Percentiles rank a stretch among this genome's conserved stretches.
These are phyloP conservation scores for Holcopasites calliopsidis DNA, from an alignment of 1,140 invertebrate species.

Conservation along the genomic window DNA sequence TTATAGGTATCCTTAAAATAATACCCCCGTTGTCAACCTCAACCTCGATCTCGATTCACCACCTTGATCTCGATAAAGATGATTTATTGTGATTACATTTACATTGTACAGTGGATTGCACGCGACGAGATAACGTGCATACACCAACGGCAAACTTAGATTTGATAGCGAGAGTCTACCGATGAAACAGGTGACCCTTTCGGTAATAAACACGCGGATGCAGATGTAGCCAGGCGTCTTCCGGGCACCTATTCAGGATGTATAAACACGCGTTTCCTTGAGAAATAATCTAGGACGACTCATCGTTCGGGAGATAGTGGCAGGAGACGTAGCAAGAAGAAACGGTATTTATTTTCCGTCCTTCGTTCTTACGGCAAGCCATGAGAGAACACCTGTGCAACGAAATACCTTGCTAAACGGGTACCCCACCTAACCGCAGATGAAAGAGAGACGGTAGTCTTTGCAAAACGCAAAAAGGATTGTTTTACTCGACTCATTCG, in stretches of 20 bases:
- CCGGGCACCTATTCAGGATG: conserved; percentile 43
- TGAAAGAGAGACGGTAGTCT: conserved; percentile 54
- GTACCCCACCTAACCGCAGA: conserved; percentile 45
- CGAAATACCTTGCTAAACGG: conserved; percentile 55
- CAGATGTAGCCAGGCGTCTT: conserved; percentile 48
- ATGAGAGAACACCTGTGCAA: conserved; percentile 53
- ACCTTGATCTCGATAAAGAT: conserved; percentile 57
- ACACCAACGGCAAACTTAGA: conserved; percentile 36
- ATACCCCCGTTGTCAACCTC: not conserved
- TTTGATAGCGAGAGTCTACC: conserved; percentile 53
- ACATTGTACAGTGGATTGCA: conserved; percentile 26
- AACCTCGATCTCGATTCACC: conserved; percentile 44
- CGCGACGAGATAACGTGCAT: conserved; percentile 48
- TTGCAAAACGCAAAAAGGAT: conserved; percentile 61
- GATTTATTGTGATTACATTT: conserved; percentile 48
- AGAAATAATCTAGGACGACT: conserved; percentile 50
- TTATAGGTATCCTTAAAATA: not conserved
- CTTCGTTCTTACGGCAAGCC: conserved; percentile 21
- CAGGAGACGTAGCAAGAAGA: not conserved
- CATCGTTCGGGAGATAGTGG: conserved; percentile 3
- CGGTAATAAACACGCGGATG: conserved; percentile 41
- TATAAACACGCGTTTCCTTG: conserved; percentile 50
- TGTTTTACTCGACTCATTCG: conserved; percentile 67
- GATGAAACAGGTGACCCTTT: conserved; percentile 58
- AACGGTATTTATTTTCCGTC: conserved; percentile 46